Conservation (phyloP, 2,797 vertebrate genomes). For the Lacerta bilineata region DNA sequence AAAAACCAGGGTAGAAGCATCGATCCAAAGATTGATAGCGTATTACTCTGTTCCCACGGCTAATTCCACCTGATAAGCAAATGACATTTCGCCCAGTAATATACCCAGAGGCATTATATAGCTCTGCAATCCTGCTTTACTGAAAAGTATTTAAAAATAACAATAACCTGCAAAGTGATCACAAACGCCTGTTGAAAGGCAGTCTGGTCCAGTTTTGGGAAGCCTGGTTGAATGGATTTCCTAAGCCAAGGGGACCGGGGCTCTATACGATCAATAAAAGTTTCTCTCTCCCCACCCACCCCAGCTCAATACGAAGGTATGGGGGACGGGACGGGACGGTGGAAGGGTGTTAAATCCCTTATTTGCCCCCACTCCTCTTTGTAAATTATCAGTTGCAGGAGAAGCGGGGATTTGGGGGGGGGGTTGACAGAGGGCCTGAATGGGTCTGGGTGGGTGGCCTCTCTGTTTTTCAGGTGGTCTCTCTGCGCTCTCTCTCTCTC, state of each 20-base stretch:
- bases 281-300: slow-evolving; percentile 33
- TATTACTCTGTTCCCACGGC: not conserved
- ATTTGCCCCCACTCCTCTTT: slow-evolving; percentile 40
- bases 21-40: not conserved
- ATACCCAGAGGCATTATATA: not conserved
- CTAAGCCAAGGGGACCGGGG: not conserved
- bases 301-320: slow-evolving; percentile 69
- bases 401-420: slow-evolving; percentile 19
- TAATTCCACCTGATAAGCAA: slow-evolving; percentile 17
- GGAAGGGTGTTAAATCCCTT: slow-evolving; percentile 56
- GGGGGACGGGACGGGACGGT: slow-evolving; percentile 67
- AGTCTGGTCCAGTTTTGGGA: not conserved
- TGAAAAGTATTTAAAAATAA: not conserved
- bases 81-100: not conserved
- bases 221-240: not conserved
- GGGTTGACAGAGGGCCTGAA: slow-evolving; percentile 69
- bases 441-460: slow-evolving; percentile 78
- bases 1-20: too few relatives aligned
- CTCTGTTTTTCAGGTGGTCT: slow-evolving; percentile 77
- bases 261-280: slow-evolving; percentile 12
- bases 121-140: not conserved
- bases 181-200: not conserved
- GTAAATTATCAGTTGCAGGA: slow-evolving; percentile 65
- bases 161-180: not conserved
- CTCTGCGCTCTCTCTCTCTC: slow-evolving; percentile 55